Evolutionary conservation across 2,113 vertebrate species (phyloP).

Genomic region (Pangasianodon hypophthalmus): DNA sequence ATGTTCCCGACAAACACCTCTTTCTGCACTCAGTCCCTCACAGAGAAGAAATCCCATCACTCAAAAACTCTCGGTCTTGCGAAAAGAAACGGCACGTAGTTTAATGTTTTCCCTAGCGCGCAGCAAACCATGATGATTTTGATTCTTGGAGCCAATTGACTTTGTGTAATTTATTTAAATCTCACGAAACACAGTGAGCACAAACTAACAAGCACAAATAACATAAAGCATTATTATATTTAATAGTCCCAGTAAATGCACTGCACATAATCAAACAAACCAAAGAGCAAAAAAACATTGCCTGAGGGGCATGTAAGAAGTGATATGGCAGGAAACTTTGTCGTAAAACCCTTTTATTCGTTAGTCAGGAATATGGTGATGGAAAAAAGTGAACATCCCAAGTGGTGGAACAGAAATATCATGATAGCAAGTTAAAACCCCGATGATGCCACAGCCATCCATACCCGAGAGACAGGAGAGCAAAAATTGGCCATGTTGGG

Average conservation of each 20-base stretch:
- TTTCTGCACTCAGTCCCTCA: not conserved
- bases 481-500: not conserved
- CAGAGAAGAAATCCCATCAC: not conserved
- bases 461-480: not conserved
- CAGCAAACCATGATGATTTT: not conserved
- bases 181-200: not conserved
- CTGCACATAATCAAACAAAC: not conserved
- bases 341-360: not conserved
- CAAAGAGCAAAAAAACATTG: not conserved
- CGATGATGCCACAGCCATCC: not conserved
- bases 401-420: not conserved
- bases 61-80: not conserved
- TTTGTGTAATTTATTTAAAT: not conserved
- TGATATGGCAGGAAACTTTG: not conserved
- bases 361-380: not conserved
- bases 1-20: constrained; percentile 4
- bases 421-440: not conserved
- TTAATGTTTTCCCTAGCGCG: not conserved
- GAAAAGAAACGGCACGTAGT: not conserved
- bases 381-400: not conserved
- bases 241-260: not conserved
- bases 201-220: not conserved
- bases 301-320: not conserved
- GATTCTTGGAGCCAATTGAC: not conserved
- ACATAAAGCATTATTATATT: not conserved